Evolutionary conservation across 2,113 vertebrate genomes (phyloP), one percentile per base, ranked within the genome.

Genomic region (Spea bombifrons): DNA sequence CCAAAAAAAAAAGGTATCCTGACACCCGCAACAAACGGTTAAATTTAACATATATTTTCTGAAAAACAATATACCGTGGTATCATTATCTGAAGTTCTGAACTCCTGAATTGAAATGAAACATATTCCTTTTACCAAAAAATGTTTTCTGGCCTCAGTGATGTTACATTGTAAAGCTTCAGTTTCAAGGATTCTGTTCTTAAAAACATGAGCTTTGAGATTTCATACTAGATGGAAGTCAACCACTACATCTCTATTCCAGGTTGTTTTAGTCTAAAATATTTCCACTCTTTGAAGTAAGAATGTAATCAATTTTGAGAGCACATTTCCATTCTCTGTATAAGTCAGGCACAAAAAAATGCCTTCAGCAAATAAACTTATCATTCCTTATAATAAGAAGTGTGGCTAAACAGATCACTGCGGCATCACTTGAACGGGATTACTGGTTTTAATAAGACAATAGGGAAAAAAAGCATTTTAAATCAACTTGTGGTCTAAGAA

Each of bases 201-300:
- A 59, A 59, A 59, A 12, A 59, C 55, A 5, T 59, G 4, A 9
- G 15, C 55, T 5, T 70, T n/a, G 49, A 50, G 12, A 3, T 47
- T 68, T 48, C 45, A 68, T 15, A 15, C 8, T 2, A 68, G 66
- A 68, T 15, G 5, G 30, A 30, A 45, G n/a, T 68, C 45, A 47
- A 47, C 45, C n/a, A 5, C 46, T 68, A 45, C 63, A 17, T 43
- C 63, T 16, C 30, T 65, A 5, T 72, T 53, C 44, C 8, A 59
- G 43, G 30, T 52, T 57, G 30, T 47, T 68, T 76, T 13, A 53
- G 17, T 16, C 12, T 50, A 1, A 65, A 78, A 71, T 71, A 65
- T 71, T 78, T 71, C 7, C 76, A 3, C 75, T 30, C 68, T 78
- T 78, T 78, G 76, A 78, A 71, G 76, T 78, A 47, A 71, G 49